Base-by-base conservation (phyloP, 2,888 invertebrate genomes). In the Fragum fragum region DNA sequence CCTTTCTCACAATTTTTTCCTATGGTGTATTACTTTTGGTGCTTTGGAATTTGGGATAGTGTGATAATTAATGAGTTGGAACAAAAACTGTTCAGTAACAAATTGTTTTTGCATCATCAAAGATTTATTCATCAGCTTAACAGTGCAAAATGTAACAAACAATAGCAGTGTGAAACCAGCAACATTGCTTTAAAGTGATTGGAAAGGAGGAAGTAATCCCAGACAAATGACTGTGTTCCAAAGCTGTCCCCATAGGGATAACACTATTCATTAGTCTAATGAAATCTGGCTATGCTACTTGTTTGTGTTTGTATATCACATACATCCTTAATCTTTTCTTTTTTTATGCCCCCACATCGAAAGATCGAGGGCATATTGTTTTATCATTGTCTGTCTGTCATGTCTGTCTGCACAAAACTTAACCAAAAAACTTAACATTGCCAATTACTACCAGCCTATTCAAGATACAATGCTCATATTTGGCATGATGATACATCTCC, bases 181-280 rank as follows among this genome's bases (percentile, higher is more conserved):
- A 39, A 39, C 39, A 39, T 39, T 39, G 39, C 39, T 39, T 39
- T 39, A 14, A 9, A 9, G 39, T 39, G 18, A 47, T 18, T 18
- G 47, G 5, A 9, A 9, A 16, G 47, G 47, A 47, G 47, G n/a
- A 47, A 47, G n/a, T n/a, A 47, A 47, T 47, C n/a, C 47, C 47
- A 47, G 47, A n/a, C 47, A 47, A 47, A 47, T 47, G 47, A 47
- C n/a, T 14, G 47, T 47, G 47, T 47, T 47, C 47, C 47, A 47
- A 14, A 47, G 47, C 47, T 3, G 14, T 47, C 14, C 47, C 47
- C 47, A 18, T n/a, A 47, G 47, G 47, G 47, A 47, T 3, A 18
- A 47, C 47, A 47, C 47, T 47, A 47, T 47, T 47, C 47, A 47
- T 47, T 47, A 47, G 47, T 47, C 18, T 47, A 47, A 47, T 47